Conservation (phyloP, 2,888 invertebrate species). For the Acanthosepion lycidas region DNA sequence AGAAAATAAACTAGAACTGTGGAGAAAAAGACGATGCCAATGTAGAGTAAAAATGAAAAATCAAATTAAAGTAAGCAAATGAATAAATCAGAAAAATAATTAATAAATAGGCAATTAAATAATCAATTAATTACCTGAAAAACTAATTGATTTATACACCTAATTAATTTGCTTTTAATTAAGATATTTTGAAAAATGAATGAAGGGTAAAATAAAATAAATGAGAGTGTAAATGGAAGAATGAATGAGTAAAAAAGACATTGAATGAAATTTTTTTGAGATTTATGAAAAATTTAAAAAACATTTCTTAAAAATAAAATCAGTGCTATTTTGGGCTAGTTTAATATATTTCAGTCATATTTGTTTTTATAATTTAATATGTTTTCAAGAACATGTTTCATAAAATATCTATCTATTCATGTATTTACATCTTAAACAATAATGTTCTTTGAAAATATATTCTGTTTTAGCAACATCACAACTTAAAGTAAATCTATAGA, state of each 20-base stretch:
- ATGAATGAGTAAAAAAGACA: background rate
- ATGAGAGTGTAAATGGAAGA: background rate
- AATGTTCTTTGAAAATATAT: background rate
- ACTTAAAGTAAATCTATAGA: no score
- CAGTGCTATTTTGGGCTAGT: background rate
- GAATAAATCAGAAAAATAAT: background rate
- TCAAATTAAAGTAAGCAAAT: background rate
- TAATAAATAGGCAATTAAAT: conserved; percentile 13
- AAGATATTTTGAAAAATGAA: conserved; percentile 33
- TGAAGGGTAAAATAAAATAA: background rate
- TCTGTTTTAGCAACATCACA: no score
- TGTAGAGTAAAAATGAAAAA: no score
- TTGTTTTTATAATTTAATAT: background rate
- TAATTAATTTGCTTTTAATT: conserved; percentile 13
- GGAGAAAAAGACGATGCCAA: background rate
- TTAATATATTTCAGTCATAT: background rate
- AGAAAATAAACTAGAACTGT: background rate
- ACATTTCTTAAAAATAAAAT: background rate
- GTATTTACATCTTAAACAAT: background rate
- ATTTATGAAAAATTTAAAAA: background rate
- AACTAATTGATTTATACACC: conserved; percentile 3
- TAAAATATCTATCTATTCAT: background rate
- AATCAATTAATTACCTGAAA: background rate
- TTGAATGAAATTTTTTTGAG: background rate
- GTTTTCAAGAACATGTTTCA: background rate